Evolutionary conservation across 2,113 vertebrate genomes (phyloP).

Genomic region (Catharus fuscescens): DNA sequence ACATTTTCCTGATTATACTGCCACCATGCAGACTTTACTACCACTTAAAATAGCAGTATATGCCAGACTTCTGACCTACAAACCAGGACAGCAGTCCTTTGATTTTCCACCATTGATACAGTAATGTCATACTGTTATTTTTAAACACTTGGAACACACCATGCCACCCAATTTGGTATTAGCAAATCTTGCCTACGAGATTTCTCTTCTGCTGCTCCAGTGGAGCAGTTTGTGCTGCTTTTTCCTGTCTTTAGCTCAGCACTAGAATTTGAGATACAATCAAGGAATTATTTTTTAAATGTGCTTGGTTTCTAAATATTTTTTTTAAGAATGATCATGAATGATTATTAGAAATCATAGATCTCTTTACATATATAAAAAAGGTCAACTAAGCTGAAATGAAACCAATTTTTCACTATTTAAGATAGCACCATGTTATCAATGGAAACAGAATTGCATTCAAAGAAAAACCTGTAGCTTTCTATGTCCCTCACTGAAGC

Average conservation of each 20-base stretch:
- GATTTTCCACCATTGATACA: slow-evolving; percentile 34
- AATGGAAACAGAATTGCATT: not conserved
- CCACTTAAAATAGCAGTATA: slow-evolving; percentile 38
- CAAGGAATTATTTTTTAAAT: not conserved
- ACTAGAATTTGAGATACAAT: not conserved
- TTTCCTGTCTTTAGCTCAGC: not conserved
- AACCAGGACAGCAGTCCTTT: slow-evolving; percentile 7
- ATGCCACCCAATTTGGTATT: not conserved
- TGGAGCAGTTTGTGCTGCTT: not conserved
- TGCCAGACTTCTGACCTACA: slow-evolving; percentile 26
- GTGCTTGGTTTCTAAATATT: not conserved
- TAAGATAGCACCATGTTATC: not conserved
- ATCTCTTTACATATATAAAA: not conserved
- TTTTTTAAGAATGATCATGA: not conserved
- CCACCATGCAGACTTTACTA: not conserved
- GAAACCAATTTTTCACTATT: not conserved
- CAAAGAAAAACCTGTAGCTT: not conserved
- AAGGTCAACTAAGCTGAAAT: not conserved
- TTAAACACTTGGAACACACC: not conserved
- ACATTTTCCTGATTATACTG: not conserved
- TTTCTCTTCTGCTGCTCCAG: not conserved
- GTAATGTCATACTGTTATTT: slow-evolving; percentile 53
- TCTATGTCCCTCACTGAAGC: not conserved
- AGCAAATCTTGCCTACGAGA: not conserved
- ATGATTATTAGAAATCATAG: not conserved